phyloP scores from a whole-genome alignment of 2,888 invertebrate genomes.

The Camptogramma bilineatum region DNA sequence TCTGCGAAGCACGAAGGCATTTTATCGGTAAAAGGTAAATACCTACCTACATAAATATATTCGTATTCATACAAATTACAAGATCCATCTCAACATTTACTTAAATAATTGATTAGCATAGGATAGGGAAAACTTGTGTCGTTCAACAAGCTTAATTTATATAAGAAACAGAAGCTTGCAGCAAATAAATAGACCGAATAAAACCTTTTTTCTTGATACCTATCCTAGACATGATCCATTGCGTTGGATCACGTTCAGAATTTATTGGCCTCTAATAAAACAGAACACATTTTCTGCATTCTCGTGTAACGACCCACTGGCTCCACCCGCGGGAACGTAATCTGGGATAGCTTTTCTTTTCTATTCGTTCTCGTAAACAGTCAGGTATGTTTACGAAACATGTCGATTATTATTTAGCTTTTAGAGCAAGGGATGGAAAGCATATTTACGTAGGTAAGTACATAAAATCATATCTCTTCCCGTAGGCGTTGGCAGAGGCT shows the following conservation, averaged over 20 bases:
- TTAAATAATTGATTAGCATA: neutral
- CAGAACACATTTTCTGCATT: slow-evolving; percentile 79
- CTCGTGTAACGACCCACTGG: slow-evolving; percentile 50
- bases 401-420: neutral
- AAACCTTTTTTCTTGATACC: slow-evolving; percentile 50
- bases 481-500: too few species aligned
- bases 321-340: slow-evolving; percentile 45
- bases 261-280: slow-evolving; percentile 80
- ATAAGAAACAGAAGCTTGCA: neutral
- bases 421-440: neutral
- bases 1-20: too few species aligned
- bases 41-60: neutral
- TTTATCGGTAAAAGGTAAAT: neutral
- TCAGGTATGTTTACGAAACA: neutral
- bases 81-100: neutral
- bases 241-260: slow-evolving; percentile 72
- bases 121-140: neutral
- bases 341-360: slow-evolving; percentile 44
- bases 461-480: too few species aligned
- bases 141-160: neutral
- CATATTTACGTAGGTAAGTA: neutral
- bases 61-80: neutral
- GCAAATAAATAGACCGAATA: slow-evolving; percentile 16
- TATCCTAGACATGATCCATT: slow-evolving; percentile 55
- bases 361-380: slow-evolving; percentile 15